Evolutionary conservation across 2,888 invertebrate species (phyloP).

Genomic region (Caenorhabditis zanzibari): DNA sequence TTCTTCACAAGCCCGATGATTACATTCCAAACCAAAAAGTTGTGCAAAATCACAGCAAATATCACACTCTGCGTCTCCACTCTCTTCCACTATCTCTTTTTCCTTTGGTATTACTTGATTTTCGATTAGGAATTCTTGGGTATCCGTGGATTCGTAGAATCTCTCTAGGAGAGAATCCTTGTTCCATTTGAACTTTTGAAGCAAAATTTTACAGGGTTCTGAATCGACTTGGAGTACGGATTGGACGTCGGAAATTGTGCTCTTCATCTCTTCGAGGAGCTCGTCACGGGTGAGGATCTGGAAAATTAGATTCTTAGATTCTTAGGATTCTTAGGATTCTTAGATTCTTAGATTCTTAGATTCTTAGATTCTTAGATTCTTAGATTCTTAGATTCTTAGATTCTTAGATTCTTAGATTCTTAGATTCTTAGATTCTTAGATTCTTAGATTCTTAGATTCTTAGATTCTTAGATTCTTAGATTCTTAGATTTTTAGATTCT

Average conservation of each 20-base stretch:
- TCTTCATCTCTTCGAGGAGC: slow-evolving; percentile 97
- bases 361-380: too few species aligned
- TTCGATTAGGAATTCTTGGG: slow-evolving; percentile 94
- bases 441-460: too few species aligned
- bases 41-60: slow-evolving; percentile 61
- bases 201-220: slow-evolving; percentile 90
- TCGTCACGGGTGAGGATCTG: slow-evolving; percentile 88
- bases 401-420: too few species aligned
- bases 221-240: slow-evolving; percentile 84
- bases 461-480: too few species aligned
- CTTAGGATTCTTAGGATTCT: too few species aligned
- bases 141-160: slow-evolving; percentile 92
- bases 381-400: too few species aligned
- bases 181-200: slow-evolving; percentile 99
- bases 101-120: slow-evolving; percentile 88
- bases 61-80: slow-evolving; percentile 59
- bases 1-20: slow-evolving; percentile 94
- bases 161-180: slow-evolving; percentile 97
- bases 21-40: slow-evolving; percentile 91
- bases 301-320: too few species aligned
- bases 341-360: too few species aligned
- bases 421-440: too few species aligned
- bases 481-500: too few species aligned
- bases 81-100: slow-evolving; percentile 19
- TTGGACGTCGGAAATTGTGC: slow-evolving; percentile 97